phyloP scores from a whole-genome alignment of 1,140 invertebrate genomes.

The Piezodorus guildinii region DNA sequence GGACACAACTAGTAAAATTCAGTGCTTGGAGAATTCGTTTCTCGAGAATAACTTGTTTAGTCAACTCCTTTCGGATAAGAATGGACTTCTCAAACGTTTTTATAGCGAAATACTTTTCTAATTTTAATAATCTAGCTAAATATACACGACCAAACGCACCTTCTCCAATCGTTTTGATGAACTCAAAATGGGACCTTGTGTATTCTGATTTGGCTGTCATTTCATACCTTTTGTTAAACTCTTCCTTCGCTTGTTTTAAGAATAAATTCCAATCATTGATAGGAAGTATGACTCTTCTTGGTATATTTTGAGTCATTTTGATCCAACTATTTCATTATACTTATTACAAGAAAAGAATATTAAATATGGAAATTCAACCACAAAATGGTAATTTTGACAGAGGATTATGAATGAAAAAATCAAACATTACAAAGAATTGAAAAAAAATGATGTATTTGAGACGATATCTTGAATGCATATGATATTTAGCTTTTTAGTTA shows the following conservation, averaged over 20 bases:
- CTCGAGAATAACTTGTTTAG: conserved; percentile 74
- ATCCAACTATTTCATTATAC: too few relatives aligned
- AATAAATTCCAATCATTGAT: conserved; percentile 9
- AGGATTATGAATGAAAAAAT: too few relatives aligned
- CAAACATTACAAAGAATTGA: too few relatives aligned
- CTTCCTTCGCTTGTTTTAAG: not conserved
- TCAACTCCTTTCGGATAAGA: conserved; percentile 73
- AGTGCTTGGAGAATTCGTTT: conserved; percentile 70
- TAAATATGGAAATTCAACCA: too few relatives aligned
- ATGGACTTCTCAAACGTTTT: conserved; percentile 83
- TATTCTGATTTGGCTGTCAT: conserved; percentile 40
- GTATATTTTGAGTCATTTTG: not conserved
- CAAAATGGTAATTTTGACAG: too few relatives aligned
- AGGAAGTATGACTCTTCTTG: not conserved
- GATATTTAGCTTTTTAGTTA: too few relatives aligned
- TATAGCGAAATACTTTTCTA: conserved; percentile 66
- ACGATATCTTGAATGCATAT: too few relatives aligned
- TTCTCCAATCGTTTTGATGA: conserved; percentile 67
- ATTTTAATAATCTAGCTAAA: conserved; percentile 54
- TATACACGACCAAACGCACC: conserved; percentile 83
- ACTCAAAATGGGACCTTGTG: conserved; percentile 34
- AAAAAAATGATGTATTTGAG: too few relatives aligned
- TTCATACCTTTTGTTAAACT: not conserved
- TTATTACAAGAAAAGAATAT: too few relatives aligned
- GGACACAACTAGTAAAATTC: conserved; percentile 73